A percentile compares a stretch with the other conserved stretches of the same genome.
These are phyloP conservation scores for Daubentonia madagascariensis DNA, from an alignment of 2,113 vertebrate genomes.

Conservation along the genomic window DNA sequence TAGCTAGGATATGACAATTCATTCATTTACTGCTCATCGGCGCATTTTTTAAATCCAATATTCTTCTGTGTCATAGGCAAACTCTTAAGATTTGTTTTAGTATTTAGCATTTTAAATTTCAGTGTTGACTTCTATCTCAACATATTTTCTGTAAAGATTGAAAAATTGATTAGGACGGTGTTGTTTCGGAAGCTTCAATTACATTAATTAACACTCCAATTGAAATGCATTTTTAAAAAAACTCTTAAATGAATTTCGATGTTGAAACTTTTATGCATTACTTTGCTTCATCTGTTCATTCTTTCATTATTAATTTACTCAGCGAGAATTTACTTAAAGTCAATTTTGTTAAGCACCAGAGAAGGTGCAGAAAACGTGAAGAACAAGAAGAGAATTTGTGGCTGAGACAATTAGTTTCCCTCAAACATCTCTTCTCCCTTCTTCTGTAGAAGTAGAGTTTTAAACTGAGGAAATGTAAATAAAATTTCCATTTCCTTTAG, in stretches of 20 bases:
- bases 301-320: neutral
- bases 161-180: neutral
- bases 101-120: neutral
- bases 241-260: neutral
- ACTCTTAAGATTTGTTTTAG: neutral
- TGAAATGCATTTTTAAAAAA: constrained; percentile 13
- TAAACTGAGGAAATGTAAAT: neutral
- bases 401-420: neutral
- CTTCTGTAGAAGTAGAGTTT: neutral
- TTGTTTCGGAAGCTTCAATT: neutral
- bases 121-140: neutral
- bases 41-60: neutral
- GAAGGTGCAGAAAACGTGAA: neutral
- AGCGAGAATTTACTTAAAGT: neutral
- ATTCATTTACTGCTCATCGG: neutral
- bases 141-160: neutral
- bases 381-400: neutral
- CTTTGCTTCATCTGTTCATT: neutral
- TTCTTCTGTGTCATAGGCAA: neutral
- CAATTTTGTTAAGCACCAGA: neutral
- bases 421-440: neutral
- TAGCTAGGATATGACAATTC: neutral
- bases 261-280: neutral
- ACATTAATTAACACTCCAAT: neutral
- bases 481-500: neutral